phyloP scores from a whole-genome alignment of 2,888 invertebrate species.

The Meganola albula region DNA sequence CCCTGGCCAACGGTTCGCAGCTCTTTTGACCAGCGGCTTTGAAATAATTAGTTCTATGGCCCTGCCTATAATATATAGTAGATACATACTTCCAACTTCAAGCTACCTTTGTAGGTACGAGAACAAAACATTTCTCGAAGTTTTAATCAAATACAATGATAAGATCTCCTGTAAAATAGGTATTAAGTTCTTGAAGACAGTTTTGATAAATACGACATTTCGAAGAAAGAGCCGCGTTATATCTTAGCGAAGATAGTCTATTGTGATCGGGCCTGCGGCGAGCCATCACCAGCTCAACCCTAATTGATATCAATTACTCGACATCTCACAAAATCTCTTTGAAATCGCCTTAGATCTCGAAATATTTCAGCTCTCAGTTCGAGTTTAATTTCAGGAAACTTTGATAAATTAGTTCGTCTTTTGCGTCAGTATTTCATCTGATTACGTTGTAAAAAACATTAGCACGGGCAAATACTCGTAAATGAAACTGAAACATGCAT shows the following conservation, averaged over 20 bases:
- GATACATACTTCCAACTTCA: too few species aligned
- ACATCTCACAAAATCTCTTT: slow-evolving; percentile 52
- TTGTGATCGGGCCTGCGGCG: slow-evolving; percentile 44
- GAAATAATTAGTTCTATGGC: too few species aligned
- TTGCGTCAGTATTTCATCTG: slow-evolving; percentile 19
- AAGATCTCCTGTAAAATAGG: too few species aligned
- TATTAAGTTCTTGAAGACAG: slow-evolving; percentile 35
- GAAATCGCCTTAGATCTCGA: slow-evolving; percentile 39
- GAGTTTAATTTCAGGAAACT: slow-evolving; percentile 37
- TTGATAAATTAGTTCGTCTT: slow-evolving; percentile 30
- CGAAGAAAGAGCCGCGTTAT: slow-evolving; percentile 34
- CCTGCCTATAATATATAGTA: too few species aligned
- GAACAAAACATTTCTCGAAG: too few species aligned
- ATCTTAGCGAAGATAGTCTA: slow-evolving; percentile 45
- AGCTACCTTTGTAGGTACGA: too few species aligned
- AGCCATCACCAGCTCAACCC: slow-evolving; percentile 41
- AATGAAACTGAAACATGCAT: too few species aligned
- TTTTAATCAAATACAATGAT: too few species aligned
- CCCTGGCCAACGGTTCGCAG: too few species aligned
- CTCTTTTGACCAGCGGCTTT: too few species aligned
- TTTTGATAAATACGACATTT: slow-evolving; percentile 42
- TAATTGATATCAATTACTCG: slow-evolving; percentile 68
- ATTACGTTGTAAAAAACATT: too few species aligned
- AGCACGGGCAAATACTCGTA: too few species aligned
- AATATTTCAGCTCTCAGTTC: slow-evolving; percentile 37